Evolutionary conservation across 2,113 vertebrate genomes (phyloP).

Genomic region (Epinephelus cyanopodus): DNA sequence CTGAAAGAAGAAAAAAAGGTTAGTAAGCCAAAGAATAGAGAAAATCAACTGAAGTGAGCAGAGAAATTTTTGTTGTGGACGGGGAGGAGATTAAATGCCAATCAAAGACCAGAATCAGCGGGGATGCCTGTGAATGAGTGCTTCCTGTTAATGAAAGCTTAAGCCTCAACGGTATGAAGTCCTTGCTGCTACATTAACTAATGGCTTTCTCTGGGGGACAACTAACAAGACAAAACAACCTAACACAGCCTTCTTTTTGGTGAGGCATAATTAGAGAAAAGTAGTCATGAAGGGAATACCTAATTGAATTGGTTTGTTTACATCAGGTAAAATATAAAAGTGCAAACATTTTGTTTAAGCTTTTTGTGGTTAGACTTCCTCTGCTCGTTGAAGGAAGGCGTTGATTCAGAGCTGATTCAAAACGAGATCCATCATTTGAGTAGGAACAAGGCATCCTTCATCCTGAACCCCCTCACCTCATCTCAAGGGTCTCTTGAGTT

Average conservation of each 20-base stretch:
- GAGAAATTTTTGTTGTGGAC: slow-evolving; percentile 36
- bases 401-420: slow-evolving; percentile 27
- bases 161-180: slow-evolving; percentile 41
- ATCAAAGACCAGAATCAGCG: slow-evolving; percentile 63
- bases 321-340: slow-evolving; percentile 4
- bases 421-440: slow-evolving; percentile 42
- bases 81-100: slow-evolving; percentile 65
- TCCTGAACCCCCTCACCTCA: slow-evolving; percentile 4
- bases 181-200: slow-evolving; percentile 69
- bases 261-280: slow-evolving; percentile 16
- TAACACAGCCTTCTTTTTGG: slow-evolving; percentile 11
- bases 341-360: neutral
- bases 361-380: slow-evolving; percentile 22
- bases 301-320: slow-evolving; percentile 25
- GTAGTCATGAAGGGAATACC: slow-evolving; percentile 22
- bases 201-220: slow-evolving; percentile 51
- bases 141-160: slow-evolving; percentile 65
- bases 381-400: neutral
- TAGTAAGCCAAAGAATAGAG: slow-evolving; percentile 40
- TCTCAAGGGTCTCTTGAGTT: slow-evolving; percentile 13
- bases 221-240: slow-evolving; percentile 48
- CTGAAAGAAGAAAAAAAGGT: slow-evolving; percentile 11
- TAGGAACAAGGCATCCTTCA: slow-evolving; percentile 20
- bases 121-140: slow-evolving; percentile 49
- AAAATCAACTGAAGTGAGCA: slow-evolving; percentile 45